Evolutionary conservation across 2,888 invertebrate genomes (phyloP).

Genomic region (Drosophila buzzatii): DNA sequence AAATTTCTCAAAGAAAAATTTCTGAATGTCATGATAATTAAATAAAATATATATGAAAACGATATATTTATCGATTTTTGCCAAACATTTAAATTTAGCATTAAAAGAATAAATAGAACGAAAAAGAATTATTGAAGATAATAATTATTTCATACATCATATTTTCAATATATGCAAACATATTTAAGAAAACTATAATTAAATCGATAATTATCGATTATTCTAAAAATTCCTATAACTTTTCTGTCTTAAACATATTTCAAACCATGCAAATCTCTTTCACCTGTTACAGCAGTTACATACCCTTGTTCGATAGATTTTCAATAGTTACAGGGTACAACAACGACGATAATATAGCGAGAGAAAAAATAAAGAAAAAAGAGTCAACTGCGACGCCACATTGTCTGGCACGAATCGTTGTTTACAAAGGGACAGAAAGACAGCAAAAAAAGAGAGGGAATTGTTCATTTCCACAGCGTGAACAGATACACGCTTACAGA

Average conservation of each 20-base stretch:
- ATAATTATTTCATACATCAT: not conserved
- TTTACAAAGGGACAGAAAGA: slow-evolving; percentile 10
- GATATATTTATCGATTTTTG: not conserved
- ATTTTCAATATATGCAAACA: not conserved
- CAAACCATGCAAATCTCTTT: not conserved
- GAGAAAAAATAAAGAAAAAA: not conserved
- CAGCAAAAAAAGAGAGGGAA: slow-evolving; percentile 15
- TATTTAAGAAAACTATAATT: not conserved
- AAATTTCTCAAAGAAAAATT: not conserved
- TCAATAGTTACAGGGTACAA: slow-evolving; percentile 9
- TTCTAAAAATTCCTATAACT: too few species aligned
- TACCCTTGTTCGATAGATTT: not conserved
- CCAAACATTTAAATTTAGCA: not conserved
- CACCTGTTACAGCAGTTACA: not conserved
- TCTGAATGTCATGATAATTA: too few species aligned
- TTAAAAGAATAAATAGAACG: not conserved
- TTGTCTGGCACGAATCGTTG: slow-evolving; percentile 53
- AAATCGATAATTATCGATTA: slow-evolving; percentile 5
- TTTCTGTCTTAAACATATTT: not conserved
- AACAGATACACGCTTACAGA: slow-evolving; percentile 26
- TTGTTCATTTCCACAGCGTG: slow-evolving; percentile 57
- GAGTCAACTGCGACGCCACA: slow-evolving; percentile 58
- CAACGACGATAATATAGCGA: not conserved
- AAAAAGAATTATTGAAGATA: not conserved
- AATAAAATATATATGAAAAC: too few species aligned